Evolutionary conservation across 2,797 vertebrate species (phyloP).

Genomic region (Holocentrus rufus): DNA sequence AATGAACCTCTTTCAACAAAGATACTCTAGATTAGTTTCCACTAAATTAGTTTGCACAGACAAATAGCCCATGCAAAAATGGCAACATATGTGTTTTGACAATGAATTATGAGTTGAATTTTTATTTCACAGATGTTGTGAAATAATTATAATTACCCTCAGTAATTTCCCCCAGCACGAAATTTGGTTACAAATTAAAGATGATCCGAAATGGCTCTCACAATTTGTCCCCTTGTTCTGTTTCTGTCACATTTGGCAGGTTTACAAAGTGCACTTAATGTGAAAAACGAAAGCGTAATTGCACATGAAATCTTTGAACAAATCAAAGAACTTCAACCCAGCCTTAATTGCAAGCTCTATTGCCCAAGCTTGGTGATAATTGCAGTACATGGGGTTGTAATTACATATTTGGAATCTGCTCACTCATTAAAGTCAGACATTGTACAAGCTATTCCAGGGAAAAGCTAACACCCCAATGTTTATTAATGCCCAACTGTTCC

Average conservation of each 20-base stretch:
- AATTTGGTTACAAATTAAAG: constrained; percentile 34
- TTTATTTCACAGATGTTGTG: constrained; percentile 42
- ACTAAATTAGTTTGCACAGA: constrained; percentile 30
- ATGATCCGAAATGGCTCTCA: constrained; percentile 9
- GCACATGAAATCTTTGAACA: constrained; percentile 51
- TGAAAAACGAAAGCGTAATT: constrained; percentile 44
- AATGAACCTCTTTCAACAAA: neutral
- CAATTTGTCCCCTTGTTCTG: constrained; percentile 9
- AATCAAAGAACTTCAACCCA: constrained; percentile 35
- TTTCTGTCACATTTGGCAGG: constrained; percentile 18
- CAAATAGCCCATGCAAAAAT: constrained; percentile 2
- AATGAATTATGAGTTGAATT: neutral
- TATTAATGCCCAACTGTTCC: constrained; percentile 38
- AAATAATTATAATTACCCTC: constrained; percentile 31
- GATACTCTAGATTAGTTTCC: constrained; percentile 18
- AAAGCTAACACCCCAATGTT: constrained; percentile 47
- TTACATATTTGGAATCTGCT: constrained; percentile 57
- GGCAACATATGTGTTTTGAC: constrained; percentile 17
- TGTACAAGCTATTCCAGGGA: constrained; percentile 33
- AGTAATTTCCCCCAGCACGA: constrained; percentile 26
- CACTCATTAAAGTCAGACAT: constrained; percentile 54
- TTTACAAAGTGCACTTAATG: constrained; percentile 45
- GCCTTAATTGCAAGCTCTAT: constrained; percentile 53
- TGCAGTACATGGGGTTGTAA: constrained; percentile 52
- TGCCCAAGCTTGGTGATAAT: constrained; percentile 43